Base-by-base conservation (phyloP, 1,140 invertebrate genomes). In the Zeugodacus cucurbitae region DNA sequence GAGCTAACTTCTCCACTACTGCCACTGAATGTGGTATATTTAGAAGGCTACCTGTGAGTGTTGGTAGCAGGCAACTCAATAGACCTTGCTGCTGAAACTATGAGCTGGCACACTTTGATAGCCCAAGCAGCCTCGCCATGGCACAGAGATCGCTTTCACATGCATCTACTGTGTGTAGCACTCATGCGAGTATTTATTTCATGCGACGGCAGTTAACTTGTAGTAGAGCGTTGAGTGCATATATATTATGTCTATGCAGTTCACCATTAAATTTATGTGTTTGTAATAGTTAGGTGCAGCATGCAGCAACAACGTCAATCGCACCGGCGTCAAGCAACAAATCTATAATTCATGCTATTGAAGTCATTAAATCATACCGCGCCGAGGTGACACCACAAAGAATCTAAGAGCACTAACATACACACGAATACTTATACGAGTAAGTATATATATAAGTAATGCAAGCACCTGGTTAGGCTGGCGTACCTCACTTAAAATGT, bases 281-380 rank as follows among this genome's bases (percentile, higher is more conserved):
- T 41, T 74, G 34, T 22, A n/a, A 5, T n/a, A 29, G 59, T 0
- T 22, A 62, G 1, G 64, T 34, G n/a, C n/a, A 26, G 58, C n/a
- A 8, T 62, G n/a, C 58, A 62, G n/a, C 58, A 62, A 62, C 58
- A 62, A 22, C 58, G 58, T 26, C 26, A 62, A 22, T n/a, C 58
- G 14, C 58, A 62, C 26, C 58, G 10, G 6, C n/a, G 22, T 62
- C 41, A 44, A 20, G 20, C 37, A 82, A 82, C 59, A 26, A 87
- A 87, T 87, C 62, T 87, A 87, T 87, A 87, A 87, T 64, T 87
- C 37, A 87, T 48, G 3, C n/a, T 32, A 87, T 67, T 62, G 87
- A 87, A 87, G 87, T 87, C 87, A 87, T 87, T 87, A 87, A 87
- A 87, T 87, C 87, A 87, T 37, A 54, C 74, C 74, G 74, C 74